Evolutionary conservation across 2,888 invertebrate species (phyloP), one percentile per base, ranked within the genome.

Genomic region (Lasioglossum leucozonium): DNA sequence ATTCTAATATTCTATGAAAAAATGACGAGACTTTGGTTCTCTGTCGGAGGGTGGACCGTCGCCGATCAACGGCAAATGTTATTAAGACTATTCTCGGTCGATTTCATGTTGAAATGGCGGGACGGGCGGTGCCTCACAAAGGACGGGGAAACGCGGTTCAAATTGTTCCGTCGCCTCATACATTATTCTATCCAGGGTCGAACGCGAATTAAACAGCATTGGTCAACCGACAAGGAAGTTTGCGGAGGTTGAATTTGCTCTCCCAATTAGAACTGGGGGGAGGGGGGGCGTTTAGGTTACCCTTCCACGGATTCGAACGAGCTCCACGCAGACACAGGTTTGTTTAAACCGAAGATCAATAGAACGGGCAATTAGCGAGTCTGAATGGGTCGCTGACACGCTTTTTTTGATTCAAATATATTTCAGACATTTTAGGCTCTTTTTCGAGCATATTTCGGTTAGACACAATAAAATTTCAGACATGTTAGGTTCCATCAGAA

Each of bases 191-290:
- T 67, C 10, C 67, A 10, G 30, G 51, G 30, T 34, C 65, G 65
- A 67, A 22, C 51, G 18, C 51, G 72, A 44, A 79, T 79, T 55
- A 55, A 67, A n/a, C 79, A 65, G 4, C 42, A 40, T 79, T 42
- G 78, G 40, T 40, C 34, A 47, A 40, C 40, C 79, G 18, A 51
- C 73, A 69, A 44, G 47, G 44, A 79, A 81, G 77, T 81, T 84
- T 73, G 84, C 62, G 30, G 75, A 77, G 47, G 65, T 72, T 22
- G 71, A 77, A 77, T 85, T 83, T 83, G 86, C 83, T 78, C 44
- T 72, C 47, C 58, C 78, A 62, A 86, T 86, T 87, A 86, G 77
- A 30, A 65, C 65, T 44, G 37, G 30, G 40, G n/a, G n/a, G n/a
- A n/a, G n/a, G n/a, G n/a, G n/a, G n/a, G n/a, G n/a, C n/a, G n/a